These are phyloP conservation scores for Fistularia commersonii DNA, from an alignment of 2,797 vertebrate genomes.

Conservation along the genomic window DNA sequence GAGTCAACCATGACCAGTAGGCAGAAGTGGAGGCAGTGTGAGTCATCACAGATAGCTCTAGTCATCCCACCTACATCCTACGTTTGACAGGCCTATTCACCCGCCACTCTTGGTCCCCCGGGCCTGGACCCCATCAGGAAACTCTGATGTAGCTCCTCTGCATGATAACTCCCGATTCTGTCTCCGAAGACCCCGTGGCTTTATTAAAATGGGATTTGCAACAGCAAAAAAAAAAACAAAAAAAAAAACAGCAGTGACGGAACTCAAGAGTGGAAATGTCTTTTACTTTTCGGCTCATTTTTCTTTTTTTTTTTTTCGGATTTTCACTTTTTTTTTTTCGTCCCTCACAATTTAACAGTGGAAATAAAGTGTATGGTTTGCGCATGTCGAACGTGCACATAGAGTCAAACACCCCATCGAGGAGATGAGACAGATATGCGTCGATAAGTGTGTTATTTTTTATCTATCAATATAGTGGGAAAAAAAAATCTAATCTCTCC, in stretches of 20 bases:
- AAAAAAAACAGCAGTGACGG: too few species aligned
- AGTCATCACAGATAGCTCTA: conserved; percentile 57
- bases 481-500: too few species aligned
- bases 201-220: conserved; percentile 14
- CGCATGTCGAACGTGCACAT: too few species aligned
- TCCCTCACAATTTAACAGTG: neutral
- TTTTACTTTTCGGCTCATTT: too few species aligned
- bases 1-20: conserved; percentile 38
- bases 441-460: too few species aligned
- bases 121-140: conserved; percentile 25
- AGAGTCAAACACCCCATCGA: too few species aligned
- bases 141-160: conserved; percentile 11
- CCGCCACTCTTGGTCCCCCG: conserved; percentile 33
- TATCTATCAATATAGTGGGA: too few species aligned
- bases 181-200: conserved; percentile 13
- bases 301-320: conserved; percentile 1
- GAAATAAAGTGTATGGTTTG: neutral
- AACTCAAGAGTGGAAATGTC: too few species aligned
- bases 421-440: too few species aligned
- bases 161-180: neutral
- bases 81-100: conserved; percentile 45
- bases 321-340: neutral
- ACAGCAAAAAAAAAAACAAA: conserved; percentile 22
- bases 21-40: conserved; percentile 58
- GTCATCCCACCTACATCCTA: conserved; percentile 58